phyloP scores from a whole-genome alignment of 2,113 vertebrate genomes.

The Xiphophorus hellerii region DNA sequence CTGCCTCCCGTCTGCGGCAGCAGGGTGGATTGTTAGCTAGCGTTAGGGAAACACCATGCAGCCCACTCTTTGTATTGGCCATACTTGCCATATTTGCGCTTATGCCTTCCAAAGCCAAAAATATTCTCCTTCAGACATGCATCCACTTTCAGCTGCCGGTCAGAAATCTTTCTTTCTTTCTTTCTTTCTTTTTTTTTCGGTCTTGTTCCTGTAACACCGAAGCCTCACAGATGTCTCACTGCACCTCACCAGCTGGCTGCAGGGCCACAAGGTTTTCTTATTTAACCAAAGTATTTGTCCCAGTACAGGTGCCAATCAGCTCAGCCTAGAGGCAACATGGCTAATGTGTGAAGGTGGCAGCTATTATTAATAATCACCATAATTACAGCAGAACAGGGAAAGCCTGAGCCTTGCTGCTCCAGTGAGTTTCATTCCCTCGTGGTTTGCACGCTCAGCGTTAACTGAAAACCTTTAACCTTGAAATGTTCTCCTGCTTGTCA shows the following conservation, averaged over 20 bases:
- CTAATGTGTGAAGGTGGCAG: slow-evolving; percentile 50
- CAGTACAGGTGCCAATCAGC: slow-evolving; percentile 20
- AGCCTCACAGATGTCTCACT: background rate
- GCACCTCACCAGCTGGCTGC: background rate
- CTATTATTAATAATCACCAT: slow-evolving; percentile 65
- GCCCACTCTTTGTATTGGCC: slow-evolving; percentile 58
- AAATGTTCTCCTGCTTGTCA: slow-evolving; percentile 2
- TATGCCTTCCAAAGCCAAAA: slow-evolving; percentile 51
- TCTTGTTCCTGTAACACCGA: background rate
- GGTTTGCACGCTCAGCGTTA: slow-evolving; percentile 41
- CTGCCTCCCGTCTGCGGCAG: slow-evolving; percentile 64
- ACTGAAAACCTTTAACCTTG: slow-evolving; percentile 34
- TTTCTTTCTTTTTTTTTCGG: too few species aligned
- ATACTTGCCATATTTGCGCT: slow-evolving; percentile 58
- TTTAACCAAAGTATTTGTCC: background rate
- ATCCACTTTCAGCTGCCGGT: slow-evolving; percentile 54
- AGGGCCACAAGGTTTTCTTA: background rate
- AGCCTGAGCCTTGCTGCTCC: slow-evolving; percentile 3
- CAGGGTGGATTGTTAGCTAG: slow-evolving; percentile 62
- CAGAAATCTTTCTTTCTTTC: background rate
- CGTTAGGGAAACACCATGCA: slow-evolving; percentile 59
- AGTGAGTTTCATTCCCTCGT: slow-evolving; percentile 52
- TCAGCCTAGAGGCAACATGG: slow-evolving; percentile 38
- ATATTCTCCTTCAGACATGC: slow-evolving; percentile 53
- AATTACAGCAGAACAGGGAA: slow-evolving; percentile 56